Conservation (phyloP, 2,797 vertebrate species). For the Thripadectes ignobilis region DNA sequence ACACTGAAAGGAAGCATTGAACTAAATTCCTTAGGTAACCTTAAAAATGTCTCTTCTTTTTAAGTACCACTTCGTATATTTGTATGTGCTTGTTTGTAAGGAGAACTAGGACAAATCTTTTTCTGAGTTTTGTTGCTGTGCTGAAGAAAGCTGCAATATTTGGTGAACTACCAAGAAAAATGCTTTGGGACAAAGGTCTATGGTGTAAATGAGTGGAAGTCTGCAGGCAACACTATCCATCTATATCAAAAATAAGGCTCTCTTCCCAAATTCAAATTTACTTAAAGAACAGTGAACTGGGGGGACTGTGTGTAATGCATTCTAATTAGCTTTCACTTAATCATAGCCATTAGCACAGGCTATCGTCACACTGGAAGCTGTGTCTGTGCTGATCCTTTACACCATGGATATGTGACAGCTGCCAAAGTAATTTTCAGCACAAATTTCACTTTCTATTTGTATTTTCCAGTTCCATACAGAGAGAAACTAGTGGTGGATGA, state of each 20-base stretch:
- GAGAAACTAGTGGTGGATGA: background rate
- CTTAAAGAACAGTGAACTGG: constrained; percentile 27
- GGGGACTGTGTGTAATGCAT: constrained; percentile 42
- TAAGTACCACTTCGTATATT: background rate
- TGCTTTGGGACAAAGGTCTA: background rate
- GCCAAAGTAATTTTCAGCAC: constrained; percentile 57
- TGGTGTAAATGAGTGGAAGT: background rate
- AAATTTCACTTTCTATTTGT: constrained; percentile 41
- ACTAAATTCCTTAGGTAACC: background rate
- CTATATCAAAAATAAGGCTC: background rate
- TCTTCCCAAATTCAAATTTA: constrained; percentile 32
- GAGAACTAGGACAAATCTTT: background rate
- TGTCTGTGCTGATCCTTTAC: constrained; percentile 22
- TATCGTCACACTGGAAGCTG: constrained; percentile 4
- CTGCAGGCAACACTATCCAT: background rate
- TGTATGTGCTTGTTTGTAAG: background rate
- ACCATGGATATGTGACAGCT: background rate
- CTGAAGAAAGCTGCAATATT: background rate
- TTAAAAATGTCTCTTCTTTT: background rate
- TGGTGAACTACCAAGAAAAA: constrained; percentile 4
- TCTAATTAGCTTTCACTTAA: constrained; percentile 65
- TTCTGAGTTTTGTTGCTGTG: background rate
- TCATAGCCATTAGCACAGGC: constrained; percentile 53
- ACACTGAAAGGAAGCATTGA: background rate
- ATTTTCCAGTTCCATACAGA: constrained; percentile 22